Conservation (phyloP, 2,888 invertebrate genomes). For the Aphelenchoides bicaudatus region DNA sequence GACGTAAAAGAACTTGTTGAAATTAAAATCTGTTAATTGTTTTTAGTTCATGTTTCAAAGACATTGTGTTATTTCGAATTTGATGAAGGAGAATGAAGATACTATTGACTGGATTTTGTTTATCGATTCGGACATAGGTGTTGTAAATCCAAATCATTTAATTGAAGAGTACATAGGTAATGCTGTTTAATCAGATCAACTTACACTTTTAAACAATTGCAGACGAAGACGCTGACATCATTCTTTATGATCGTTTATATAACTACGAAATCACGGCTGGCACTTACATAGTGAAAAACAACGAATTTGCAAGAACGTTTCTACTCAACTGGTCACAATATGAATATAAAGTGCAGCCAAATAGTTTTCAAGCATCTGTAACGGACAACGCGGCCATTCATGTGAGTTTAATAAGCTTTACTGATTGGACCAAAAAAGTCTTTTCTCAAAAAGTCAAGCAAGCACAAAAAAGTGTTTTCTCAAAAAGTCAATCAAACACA, state of each 20-base stretch:
- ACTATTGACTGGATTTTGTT: conserved; percentile 42
- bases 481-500: neutral
- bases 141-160: conserved; percentile 42
- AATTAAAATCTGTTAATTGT: too few species aligned
- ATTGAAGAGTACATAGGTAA: conserved; percentile 47
- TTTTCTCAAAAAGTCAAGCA: too few species aligned
- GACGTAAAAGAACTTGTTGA: too few species aligned
- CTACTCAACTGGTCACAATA: conserved; percentile 37
- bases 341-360: conserved; percentile 30
- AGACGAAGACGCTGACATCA: conserved; percentile 29
- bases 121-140: conserved; percentile 45
- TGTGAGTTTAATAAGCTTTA: too few species aligned
- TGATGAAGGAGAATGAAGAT: conserved; percentile 23
- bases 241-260: conserved; percentile 55
- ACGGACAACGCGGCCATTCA: conserved; percentile 49
- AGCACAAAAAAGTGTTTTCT: too few species aligned
- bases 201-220: too few species aligned
- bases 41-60: conserved; percentile 56
- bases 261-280: conserved; percentile 58
- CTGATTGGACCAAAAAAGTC: too few species aligned
- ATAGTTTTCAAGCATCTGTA: conserved; percentile 32
- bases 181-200: too few species aligned
- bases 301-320: conserved; percentile 27
- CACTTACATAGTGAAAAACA: conserved; percentile 38
- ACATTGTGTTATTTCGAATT: conserved; percentile 41